Conservation (phyloP, 35 echinoderm and acorn worm species). For the Antedon bifida region DNA sequence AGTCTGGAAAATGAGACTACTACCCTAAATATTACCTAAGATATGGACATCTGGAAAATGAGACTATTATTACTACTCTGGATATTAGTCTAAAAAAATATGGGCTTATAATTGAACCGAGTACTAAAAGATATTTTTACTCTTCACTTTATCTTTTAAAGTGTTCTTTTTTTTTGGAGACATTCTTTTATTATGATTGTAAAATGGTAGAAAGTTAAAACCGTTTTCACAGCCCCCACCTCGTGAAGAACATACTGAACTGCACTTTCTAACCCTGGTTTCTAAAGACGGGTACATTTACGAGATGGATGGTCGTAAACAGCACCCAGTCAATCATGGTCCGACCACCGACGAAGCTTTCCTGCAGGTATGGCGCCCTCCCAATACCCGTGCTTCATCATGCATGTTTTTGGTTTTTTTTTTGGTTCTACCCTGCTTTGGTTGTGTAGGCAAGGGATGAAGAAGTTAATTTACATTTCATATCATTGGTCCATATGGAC, state of each 20-base stretch:
- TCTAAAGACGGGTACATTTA: neutral
- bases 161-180: too few relatives aligned
- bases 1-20: too few relatives aligned
- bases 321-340: neutral
- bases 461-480: constrained; percentile 52
- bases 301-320: neutral
- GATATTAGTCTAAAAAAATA: too few relatives aligned
- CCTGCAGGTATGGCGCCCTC: neutral
- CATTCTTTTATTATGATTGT: too few relatives aligned
- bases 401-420: neutral
- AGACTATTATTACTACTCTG: too few relatives aligned
- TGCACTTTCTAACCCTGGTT: neutral
- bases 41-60: too few relatives aligned
- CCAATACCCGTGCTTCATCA: neutral
- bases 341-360: neutral
- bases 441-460: constrained; percentile 18
- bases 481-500: constrained; percentile 57
- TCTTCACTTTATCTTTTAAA: too few relatives aligned
- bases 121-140: too few relatives aligned
- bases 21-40: too few relatives aligned
- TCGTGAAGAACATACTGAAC: neutral
- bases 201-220: neutral
- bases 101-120: too few relatives aligned
- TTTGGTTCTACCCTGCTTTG: neutral
- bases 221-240: constrained; percentile 39